Conservation (phyloP, 2,113 vertebrate genomes). For the Brevimyrus niger region DNA sequence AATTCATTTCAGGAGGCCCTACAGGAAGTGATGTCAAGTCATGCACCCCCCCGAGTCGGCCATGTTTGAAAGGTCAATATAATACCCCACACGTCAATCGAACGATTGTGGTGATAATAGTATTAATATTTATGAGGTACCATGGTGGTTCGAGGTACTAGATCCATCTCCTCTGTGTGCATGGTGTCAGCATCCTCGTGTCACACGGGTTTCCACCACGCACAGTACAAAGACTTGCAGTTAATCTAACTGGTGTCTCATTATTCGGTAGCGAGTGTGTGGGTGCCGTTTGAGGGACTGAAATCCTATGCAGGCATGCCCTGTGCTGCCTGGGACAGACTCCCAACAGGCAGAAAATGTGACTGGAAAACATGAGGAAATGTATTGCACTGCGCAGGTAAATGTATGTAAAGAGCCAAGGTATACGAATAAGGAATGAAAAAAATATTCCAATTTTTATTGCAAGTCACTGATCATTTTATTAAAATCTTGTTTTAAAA, state of each 20-base stretch:
- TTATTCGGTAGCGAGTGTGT: neutral
- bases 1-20: neutral
- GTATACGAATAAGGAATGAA: neutral
- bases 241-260: neutral
- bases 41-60: neutral
- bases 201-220: too few relatives aligned
- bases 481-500: neutral
- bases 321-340: neutral
- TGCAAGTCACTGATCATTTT: neutral
- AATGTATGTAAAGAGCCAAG: neutral
- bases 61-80: constrained; percentile 24
- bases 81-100: neutral
- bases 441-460: neutral
- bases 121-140: neutral
- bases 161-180: neutral
- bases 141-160: neutral
- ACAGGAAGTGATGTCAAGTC: constrained; percentile 8
- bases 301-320: neutral
- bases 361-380: neutral
- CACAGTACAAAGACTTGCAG: neutral
- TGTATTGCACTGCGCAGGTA: neutral
- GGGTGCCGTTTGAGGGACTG: neutral
- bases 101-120: neutral
- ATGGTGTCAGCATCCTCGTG: neutral
- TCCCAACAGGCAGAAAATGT: neutral